Evolutionary conservation across 2,888 invertebrate species (phyloP), one percentile per base, ranked within the genome.

Genomic region (Idaea dimidiata): DNA sequence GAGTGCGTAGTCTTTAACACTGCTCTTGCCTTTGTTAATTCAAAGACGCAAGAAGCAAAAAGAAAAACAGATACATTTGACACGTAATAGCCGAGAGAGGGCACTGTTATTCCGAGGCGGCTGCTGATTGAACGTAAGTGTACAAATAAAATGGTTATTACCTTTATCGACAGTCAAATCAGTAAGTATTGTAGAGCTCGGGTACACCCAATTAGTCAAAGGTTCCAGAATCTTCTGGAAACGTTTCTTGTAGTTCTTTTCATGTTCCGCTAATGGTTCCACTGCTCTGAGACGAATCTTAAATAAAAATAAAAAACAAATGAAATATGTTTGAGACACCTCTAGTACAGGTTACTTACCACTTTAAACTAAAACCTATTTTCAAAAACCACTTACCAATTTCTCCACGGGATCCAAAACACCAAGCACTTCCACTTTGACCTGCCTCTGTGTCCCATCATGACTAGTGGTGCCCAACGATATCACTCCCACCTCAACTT

Each of bases 391-490:
- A 78, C 84, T 84, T 61, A 93, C 94, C 66, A 94, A 87, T 84
- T 96, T 96, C 18, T 95, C 95, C 5, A 94, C 91, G 6, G 95
- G 94, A 85, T 98, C 97, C 66, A 97, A 87, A 1, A 97, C 95
- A 0, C 97, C 97, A 58, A 98, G 89, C 6, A 98, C 97, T 86
- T 97, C 97, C 0, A 97, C 97, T 83, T 97, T 97, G 0, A 97
- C 97, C 86, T 96, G 95, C n/a, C 95, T 90, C 78, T 95, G 94
- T 16, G 94, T 94, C 7, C 95, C 95, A 79, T 95, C 95, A 77
- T 97, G 96, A 0, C 97, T 96, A 0, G 97, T 97, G 0, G 97
- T 97, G 0, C 97, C 97, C 60, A 97, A 88, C 1, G 97, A 97
- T 70, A 97, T 97, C 0, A 98, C 97, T 6, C 97, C 97, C 7